These are phyloP conservation scores for Mugil cephalus DNA, from an alignment of 2,113 vertebrate genomes.

Conservation along the genomic window DNA sequence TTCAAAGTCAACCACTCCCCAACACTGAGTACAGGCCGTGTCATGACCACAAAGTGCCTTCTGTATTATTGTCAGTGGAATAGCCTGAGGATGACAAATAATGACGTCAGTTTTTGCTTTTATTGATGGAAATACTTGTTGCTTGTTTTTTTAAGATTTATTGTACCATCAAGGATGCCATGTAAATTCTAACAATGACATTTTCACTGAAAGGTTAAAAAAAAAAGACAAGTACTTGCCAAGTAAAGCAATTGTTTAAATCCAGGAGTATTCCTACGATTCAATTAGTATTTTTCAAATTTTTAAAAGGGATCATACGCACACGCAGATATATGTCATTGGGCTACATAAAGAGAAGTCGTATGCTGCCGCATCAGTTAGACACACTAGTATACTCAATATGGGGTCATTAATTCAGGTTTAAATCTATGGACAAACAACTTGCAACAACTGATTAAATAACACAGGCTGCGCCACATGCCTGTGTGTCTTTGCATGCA, in stretches of 20 bases:
- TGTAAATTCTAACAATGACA: background rate
- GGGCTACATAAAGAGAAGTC: background rate
- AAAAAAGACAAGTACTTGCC: no score
- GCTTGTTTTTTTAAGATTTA: background rate
- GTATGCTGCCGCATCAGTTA: background rate
- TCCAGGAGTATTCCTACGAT: background rate
- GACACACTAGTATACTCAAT: no score
- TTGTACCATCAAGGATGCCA: background rate
- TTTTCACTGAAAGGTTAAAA: background rate
- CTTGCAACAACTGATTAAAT: background rate
- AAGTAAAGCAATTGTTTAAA: no score
- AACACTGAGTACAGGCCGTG: background rate
- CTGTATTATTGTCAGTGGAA: background rate
- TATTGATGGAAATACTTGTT: background rate
- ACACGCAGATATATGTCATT: background rate
- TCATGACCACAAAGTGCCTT: background rate
- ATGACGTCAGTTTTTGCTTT: background rate
- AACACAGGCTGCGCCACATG: background rate
- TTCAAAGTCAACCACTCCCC: background rate
- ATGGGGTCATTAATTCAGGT: background rate
- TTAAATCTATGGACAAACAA: background rate
- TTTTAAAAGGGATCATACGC: background rate
- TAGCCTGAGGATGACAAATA: background rate
- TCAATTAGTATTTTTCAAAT: background rate
- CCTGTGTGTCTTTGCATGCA: background rate